Base-by-base conservation (phyloP, 2,797 vertebrate genomes). In the Danio albolineatus region DNA sequence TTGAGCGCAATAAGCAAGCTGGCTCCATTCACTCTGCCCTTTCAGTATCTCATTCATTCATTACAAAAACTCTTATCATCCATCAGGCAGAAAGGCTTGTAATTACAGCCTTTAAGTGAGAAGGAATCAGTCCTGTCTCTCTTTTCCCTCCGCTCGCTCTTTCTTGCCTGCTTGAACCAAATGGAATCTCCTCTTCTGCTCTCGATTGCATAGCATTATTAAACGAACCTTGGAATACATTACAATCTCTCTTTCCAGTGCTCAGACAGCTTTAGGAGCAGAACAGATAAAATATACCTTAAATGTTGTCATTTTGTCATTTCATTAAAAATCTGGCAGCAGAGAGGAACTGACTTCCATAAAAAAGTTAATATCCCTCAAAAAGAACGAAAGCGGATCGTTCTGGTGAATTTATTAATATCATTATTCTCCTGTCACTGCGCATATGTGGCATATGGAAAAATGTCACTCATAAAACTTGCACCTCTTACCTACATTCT, bases 191-290 rank as follows among this genome's bases (percentile, higher is more conserved):
- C 49, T 49, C 66, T 72, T 28, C 39, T 61, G 3, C 6, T 21
- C 16, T 69, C 62, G 5, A 73, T 36, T 36, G 54, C 49, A 43
- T 54, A 41, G 48, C 4, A 73, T 89, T 88, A 90, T 87, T 90
- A 84, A 89, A 85, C 69, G 81, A 79, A 87, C 86, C 78, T 86
- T 87, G 86, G 80, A 92, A 92, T 90, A 91, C 86, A 89, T 90
- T 84, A 90, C 64, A 76, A 79, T 64, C 81, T 85, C 14, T 64
- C 70, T 49, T 65, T 49, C 66, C 49, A 44, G 43, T 60, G 19
- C 48, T 10, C 80, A 57, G 71, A 81, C 78, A 83, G 17, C 80
- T 76, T 82, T 82, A 83, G 87, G 56, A 21, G 7, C 13, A 19
- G 67, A 85, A 79, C 44, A 73, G 78, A 80, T 85, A 61, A 79